Evolutionary conservation across 1,140 invertebrate genomes (phyloP), one percentile per base, ranked within the genome.

Genomic region (Calosoma granatense): DNA sequence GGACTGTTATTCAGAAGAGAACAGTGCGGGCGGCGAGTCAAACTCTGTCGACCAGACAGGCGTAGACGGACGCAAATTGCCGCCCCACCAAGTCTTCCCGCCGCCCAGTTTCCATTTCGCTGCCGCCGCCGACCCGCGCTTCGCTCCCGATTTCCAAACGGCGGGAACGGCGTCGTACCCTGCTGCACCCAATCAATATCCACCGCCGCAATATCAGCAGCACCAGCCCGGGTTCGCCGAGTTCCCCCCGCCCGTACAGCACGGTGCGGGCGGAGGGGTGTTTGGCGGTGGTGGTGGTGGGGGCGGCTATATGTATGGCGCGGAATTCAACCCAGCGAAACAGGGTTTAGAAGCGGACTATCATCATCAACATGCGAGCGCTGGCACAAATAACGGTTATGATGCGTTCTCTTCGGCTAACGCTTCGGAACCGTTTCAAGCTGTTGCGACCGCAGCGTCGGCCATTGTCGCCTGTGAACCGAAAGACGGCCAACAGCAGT

Each of bases 1-100:
- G 59, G 80, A 82, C 56, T 81, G 83, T 57, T 87, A 87, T 65
- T 78, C 79, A 1, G 76, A 80, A 61, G 78, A 86, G 53, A 69
- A 73, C n/a, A 60, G 65, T 11, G 62, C 66, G 14, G 71, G 73
- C 15, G 60, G 61, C 26, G 60, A 36, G 52, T 17, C 56, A 56
- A 22, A 41, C 59, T 51, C 56, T 58, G 56, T 53, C 20, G 58
- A 55, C 1, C 65, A 65, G 56, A 62, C 62, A 52, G 67, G 65
- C 23, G 58, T 59, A 11, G 61, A 63, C 9, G 41, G 4, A 11
- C 3, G 3, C 4, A 47, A 47, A 47, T 11, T 47, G 4, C 41
- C 11, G 20, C 19, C 19, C 19, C n/a, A n/a, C n/a, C n/a, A n/a
- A n/a, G n/a, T n/a, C n/a, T 53, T 53, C 20, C 41, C 41, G 4